Evolutionary conservation across 1,140 invertebrate genomes (phyloP), one percentile per base, ranked within the genome.

Genomic region (Meloidogyne floridensis): DNA sequence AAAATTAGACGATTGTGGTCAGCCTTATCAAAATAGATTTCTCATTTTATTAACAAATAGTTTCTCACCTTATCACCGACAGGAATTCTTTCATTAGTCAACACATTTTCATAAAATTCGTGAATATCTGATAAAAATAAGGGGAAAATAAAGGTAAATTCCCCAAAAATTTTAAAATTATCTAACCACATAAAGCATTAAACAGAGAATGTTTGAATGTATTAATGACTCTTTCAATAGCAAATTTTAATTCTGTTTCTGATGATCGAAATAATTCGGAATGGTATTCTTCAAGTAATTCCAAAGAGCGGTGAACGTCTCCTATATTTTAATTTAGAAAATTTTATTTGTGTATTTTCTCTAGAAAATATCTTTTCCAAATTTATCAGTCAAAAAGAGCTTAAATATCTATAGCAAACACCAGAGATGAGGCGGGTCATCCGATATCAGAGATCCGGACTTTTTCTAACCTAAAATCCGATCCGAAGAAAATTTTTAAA

Each of bases 251-350:
- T 71, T 87, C 86, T 32, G 71, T 69, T 42, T 85, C 84, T 47
- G 86, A 75, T 43, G 86, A 51, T 18, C 86, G 75, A 75, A 87
- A 77, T 20, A 85, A 43, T 13, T 87, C 86, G 11, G 84, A 80
- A 65, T 85, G 84, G 56, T 76, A 85, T 59, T 84, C 84, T 76
- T 85, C 84, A 18, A 85, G 71, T 70, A 80, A 72, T 76, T 86
- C 85, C 69, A 86, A 69, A 6, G 85, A 87, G 56, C 77, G 74
- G 72, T 86, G 85, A 8, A 87, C 85, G 20, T 86, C 85, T 85
- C 43, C 72, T 70, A 18, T 53, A 18, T n/a, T 18, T 18, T 18
- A 74, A 43, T 75, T 54, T 54, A 54, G 2, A 11, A 11, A 11
- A 54, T 9, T 54, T 54, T 54, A 10, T 11, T 54, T 54, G 32